Evolutionary conservation across 2,113 vertebrate species (phyloP), one percentile per base, ranked within the genome.

Genomic region (Centrocercus urophasianus): DNA sequence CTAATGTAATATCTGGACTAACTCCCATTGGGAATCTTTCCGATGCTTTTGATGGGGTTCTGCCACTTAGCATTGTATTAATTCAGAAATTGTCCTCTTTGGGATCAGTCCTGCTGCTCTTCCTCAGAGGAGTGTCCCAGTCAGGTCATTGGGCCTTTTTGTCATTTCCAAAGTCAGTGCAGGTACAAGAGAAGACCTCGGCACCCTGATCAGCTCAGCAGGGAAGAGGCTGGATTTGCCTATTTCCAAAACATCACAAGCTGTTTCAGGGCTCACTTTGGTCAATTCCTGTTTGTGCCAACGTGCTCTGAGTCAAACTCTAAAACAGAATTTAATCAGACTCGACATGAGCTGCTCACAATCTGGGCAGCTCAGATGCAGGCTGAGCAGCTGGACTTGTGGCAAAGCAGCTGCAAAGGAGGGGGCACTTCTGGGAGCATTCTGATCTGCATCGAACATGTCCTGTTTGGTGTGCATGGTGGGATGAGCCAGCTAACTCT

Each of bases 271-370:
- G 34, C 47, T 88, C 40, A n/a, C 40, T 59, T 2, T 10, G 70
- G 65, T 88, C 88, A 91, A 90, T 74, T 93, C 42, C 82, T 91
- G 30, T 83, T 83, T 83, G 78, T 83, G 71, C 76, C 66, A 78
- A 24, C 4, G 10, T 48, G 57, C 60, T 83, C 76, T 7, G 24
- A 90, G 38, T 88, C 78, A 83, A 83, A 70, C 75, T 83, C 47
- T 65, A 67, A 93, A 72, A 56, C 71, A 90, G 17, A 88, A 93
- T 93, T 86, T 92, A 96, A 83, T 83, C 72, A 69, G 30, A 75
- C 47, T 69, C 88, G 86, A 95, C 57, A 78, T 61, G 42, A 90
- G 69, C 73, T 86, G 34, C 77, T 69, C 64, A 64, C 90, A 92
- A 67, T 34, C 32, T 75, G 65, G 73, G 72, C 86, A 94, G 47